phyloP scores from a whole-genome alignment of 2,113 vertebrate species.

The Raja brachyura region DNA sequence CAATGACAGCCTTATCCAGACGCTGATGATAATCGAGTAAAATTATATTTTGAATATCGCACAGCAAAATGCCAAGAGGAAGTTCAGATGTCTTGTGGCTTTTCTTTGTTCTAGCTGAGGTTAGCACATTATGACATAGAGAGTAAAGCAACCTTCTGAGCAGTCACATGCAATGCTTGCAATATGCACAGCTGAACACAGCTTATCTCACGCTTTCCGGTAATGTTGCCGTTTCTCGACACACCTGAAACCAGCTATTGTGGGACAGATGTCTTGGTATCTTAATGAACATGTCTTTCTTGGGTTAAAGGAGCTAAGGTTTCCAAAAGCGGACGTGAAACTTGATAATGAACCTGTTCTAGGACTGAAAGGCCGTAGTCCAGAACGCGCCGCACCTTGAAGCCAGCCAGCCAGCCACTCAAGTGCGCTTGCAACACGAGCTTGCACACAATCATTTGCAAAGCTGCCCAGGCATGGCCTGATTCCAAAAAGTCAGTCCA shows the following conservation, averaged over 20 bases:
- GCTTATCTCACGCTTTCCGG: neutral
- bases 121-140: slow-evolving; percentile 26
- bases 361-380: no score
- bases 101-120: slow-evolving; percentile 19
- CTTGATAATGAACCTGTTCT: no score
- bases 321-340: no score
- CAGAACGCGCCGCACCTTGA: no score
- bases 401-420: no score
- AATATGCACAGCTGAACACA: neutral
- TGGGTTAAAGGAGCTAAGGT: neutral
- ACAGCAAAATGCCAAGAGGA: slow-evolving; percentile 32
- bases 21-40: neutral
- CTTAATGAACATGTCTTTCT: neutral
- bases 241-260: neutral
- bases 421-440: no score
- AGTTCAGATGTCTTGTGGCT: slow-evolving; percentile 16
- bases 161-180: slow-evolving; percentile 9
- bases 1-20: neutral
- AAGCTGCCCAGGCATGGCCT: no score
- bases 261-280: neutral
- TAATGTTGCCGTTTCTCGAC: neutral
- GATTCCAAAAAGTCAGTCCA: no score
- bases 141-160: neutral
- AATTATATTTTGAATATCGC: slow-evolving; percentile 15
- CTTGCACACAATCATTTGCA: no score